These are phyloP conservation scores for Orthonyx spaldingii DNA, from an alignment of 2,113 vertebrate genomes.

Conservation along the genomic window DNA sequence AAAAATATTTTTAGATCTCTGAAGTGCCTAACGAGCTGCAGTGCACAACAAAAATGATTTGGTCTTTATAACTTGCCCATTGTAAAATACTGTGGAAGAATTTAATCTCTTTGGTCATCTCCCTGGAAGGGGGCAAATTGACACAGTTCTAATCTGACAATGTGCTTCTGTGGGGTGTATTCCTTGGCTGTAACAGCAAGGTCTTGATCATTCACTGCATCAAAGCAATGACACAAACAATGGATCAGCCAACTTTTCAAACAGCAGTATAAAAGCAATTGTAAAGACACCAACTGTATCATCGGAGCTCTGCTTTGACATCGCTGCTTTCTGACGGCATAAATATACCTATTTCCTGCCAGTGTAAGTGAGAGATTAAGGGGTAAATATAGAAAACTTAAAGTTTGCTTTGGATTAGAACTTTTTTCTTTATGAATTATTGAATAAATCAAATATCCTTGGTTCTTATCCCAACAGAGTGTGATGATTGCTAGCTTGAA, in stretches of 20 bases:
- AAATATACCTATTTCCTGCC: constrained; percentile 65
- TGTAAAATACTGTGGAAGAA: neutral
- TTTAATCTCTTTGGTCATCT: constrained; percentile 27
- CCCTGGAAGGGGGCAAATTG: neutral
- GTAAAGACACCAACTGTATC: constrained; percentile 49
- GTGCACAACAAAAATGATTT: constrained; percentile 52
- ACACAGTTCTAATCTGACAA: neutral
- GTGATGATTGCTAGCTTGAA: constrained; percentile 62
- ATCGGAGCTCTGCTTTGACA: constrained; percentile 58
- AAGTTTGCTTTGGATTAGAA: constrained; percentile 68
- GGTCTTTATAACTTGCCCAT: constrained; percentile 35
- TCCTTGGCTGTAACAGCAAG: neutral
- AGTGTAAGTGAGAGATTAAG: constrained; percentile 63
- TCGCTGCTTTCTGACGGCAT: constrained; percentile 59
- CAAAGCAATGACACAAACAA: constrained; percentile 50
- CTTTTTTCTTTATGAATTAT: constrained; percentile 68
- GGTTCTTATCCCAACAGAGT: constrained; percentile 63
- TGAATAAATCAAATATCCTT: constrained; percentile 67
- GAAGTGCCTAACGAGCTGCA: constrained; percentile 60
- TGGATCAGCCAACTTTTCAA: constrained; percentile 37
- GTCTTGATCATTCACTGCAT: constrained; percentile 12
- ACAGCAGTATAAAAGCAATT: constrained; percentile 53
- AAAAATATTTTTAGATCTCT: constrained; percentile 67
- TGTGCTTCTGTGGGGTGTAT: neutral
- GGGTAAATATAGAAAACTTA: constrained; percentile 64